phyloP scores from a whole-genome alignment of 2,113 vertebrate genomes.

The Columba janthina region DNA sequence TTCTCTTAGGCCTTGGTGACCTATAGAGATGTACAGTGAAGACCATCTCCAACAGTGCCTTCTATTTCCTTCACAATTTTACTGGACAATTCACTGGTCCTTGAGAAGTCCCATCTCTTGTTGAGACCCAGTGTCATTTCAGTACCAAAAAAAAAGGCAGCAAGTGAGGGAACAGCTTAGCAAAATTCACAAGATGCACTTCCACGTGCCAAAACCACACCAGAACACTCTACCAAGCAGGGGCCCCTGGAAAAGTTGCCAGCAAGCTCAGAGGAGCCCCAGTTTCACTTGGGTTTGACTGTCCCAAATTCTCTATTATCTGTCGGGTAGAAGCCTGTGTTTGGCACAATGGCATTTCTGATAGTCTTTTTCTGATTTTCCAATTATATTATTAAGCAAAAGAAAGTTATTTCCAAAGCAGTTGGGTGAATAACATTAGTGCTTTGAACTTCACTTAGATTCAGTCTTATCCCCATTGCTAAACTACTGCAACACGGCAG shows the following conservation, averaged over 20 bases:
- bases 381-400: background rate
- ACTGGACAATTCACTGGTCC: background rate
- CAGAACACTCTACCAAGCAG: background rate
- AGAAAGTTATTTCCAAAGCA: background rate
- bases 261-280: background rate
- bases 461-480: background rate
- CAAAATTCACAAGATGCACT: background rate
- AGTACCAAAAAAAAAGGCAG: background rate
- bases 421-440: background rate
- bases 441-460: background rate
- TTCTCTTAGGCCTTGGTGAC: background rate
- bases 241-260: background rate
- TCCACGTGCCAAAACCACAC: background rate
- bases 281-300: background rate
- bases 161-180: background rate
- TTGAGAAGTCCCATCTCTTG: background rate
- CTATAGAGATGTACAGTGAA: background rate
- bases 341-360: background rate
- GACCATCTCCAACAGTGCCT: background rate
- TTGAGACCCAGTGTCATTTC: background rate
- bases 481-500: background rate
- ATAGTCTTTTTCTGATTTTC: background rate
- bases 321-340: background rate
- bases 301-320: background rate
- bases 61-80: background rate